Percentiles rank a stretch among this genome's conserved stretches.
These are phyloP conservation scores for Neoaliturus tenellus DNA, from an alignment of 2,888 invertebrate genomes.

Conservation along the genomic window DNA sequence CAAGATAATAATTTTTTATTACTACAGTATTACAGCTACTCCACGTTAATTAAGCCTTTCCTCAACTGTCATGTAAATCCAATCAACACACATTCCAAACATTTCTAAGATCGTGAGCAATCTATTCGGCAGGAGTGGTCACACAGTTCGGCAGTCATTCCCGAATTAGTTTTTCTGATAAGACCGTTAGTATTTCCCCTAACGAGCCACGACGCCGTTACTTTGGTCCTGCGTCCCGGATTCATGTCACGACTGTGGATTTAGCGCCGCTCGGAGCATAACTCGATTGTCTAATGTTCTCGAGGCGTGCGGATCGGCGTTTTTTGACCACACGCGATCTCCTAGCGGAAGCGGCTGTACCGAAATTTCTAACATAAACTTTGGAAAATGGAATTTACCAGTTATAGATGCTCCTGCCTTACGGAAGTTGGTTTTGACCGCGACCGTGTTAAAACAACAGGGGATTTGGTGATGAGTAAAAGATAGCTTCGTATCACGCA, in stretches of 20 bases:
- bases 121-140: neutral
- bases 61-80: no score
- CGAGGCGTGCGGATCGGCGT: neutral
- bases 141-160: neutral
- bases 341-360: neutral
- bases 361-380: neutral
- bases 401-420: neutral
- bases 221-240: slow-evolving; percentile 18
- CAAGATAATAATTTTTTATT: no score
- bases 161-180: neutral
- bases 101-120: neutral
- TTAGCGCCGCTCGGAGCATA: neutral
- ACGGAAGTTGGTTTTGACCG: neutral
- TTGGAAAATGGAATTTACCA: neutral
- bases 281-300: neutral
- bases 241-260: neutral
- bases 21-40: no score
- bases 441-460: neutral
- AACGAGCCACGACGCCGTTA: slow-evolving; percentile 19
- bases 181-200: neutral
- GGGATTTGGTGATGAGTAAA: no score
- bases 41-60: no score
- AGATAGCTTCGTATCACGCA: no score
- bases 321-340: neutral
- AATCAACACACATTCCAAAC: no score